phyloP scores from a whole-genome alignment of 2,797 vertebrate species.

The Pelochelys cantorii region DNA sequence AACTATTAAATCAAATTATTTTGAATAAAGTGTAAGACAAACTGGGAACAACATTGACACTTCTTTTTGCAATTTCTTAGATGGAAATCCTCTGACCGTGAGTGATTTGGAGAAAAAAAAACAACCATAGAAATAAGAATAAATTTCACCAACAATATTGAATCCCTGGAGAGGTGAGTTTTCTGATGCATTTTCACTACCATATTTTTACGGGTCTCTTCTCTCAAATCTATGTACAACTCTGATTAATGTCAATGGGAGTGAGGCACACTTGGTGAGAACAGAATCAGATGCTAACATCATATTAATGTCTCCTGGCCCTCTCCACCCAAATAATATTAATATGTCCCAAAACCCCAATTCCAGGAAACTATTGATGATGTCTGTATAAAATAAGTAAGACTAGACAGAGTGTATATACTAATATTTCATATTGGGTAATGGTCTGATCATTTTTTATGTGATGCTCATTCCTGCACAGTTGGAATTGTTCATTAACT shows the following conservation, averaged over 20 bases:
- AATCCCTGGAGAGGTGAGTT: neutral
- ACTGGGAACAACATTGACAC: neutral
- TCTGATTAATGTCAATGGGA: neutral
- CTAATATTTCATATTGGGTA: neutral
- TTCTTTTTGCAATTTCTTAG: neutral
- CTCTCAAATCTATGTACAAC: neutral
- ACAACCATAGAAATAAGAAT: constrained; percentile 18
- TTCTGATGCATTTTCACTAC: neutral
- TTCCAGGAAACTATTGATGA: neutral
- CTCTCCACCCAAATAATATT: neutral
- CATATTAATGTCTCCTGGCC: neutral
- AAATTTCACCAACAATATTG: neutral
- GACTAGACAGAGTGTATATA: neutral
- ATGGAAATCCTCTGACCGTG: neutral
- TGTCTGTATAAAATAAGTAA: neutral
- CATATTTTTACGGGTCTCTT: neutral
- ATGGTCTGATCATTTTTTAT: neutral
- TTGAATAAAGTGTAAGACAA: neutral
- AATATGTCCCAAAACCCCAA: neutral
- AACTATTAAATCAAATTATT: constrained; percentile 45
- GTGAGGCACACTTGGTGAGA: neutral
- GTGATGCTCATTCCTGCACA: rapidly evolving
- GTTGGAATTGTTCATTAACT: rapidly evolving
- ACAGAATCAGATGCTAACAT: neutral
- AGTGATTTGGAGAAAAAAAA: constrained; percentile 25